These are phyloP conservation scores for Diarsia rubi DNA, from an alignment of 2,888 invertebrate genomes.

Conservation along the genomic window DNA sequence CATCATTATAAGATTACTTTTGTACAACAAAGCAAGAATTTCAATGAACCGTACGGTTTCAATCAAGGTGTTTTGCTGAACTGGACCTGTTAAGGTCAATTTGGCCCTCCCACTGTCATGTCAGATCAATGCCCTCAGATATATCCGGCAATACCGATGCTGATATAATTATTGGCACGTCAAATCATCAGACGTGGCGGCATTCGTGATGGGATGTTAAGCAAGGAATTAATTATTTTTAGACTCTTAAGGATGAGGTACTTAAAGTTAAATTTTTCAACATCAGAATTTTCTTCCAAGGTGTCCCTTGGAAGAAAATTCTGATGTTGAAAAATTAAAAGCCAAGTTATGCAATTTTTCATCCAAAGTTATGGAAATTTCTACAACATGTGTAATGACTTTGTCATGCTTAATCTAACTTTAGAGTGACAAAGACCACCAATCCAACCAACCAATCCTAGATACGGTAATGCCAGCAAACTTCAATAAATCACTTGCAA, in stretches of 20 bases:
- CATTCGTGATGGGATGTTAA: conserved; percentile 20
- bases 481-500: conserved; percentile 51
- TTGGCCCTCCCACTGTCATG: conserved; percentile 53
- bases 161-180: conserved; percentile 55
- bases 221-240: conserved; percentile 31
- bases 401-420: background rate
- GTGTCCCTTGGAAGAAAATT: background rate
- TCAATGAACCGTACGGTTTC: conserved; percentile 46
- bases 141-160: conserved; percentile 54
- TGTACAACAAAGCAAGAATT: conserved; percentile 36
- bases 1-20: conserved; percentile 51
- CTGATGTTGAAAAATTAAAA: conserved; percentile 7
- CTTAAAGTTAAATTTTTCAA: conserved; percentile 11
- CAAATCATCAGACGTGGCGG: conserved; percentile 21
- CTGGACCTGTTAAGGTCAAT: conserved; percentile 59
- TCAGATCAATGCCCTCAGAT: conserved; percentile 67
- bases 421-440: background rate
- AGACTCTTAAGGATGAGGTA: background rate
- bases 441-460: background rate
- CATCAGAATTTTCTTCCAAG: background rate
- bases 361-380: background rate
- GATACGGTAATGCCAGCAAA: conserved; percentile 11
- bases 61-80: conserved; percentile 53
- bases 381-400: background rate
- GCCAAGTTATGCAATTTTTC: conserved; percentile 15